phyloP scores from a whole-genome alignment of 2,113 vertebrate genomes.

The Solea senegalensis region DNA sequence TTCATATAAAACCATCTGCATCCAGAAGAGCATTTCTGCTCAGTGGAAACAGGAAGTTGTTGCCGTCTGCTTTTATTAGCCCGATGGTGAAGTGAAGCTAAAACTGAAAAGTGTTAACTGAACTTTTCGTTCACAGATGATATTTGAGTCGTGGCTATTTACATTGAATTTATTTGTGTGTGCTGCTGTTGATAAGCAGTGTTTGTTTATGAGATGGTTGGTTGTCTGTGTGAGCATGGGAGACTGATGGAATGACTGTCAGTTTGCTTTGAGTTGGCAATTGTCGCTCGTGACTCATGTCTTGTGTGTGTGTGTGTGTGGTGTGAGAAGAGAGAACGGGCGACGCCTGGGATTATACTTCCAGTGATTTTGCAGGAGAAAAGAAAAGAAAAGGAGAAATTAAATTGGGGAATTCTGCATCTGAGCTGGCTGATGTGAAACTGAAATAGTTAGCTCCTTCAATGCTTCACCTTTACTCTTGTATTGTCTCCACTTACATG shows the following conservation, averaged over 20 bases:
- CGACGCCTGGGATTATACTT: constrained; percentile 29
- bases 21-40: too few species aligned
- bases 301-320: constrained; percentile 6
- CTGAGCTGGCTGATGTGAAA: constrained; percentile 38
- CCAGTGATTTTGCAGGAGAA: constrained; percentile 28
- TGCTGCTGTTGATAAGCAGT: too few species aligned
- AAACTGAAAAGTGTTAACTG: too few species aligned
- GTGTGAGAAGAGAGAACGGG: constrained; percentile 27
- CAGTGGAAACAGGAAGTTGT: too few species aligned
- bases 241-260: constrained; percentile 29
- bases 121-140: too few species aligned
- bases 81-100: too few species aligned
- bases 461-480: constrained; percentile 38
- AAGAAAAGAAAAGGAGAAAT: constrained; percentile 2
- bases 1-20: too few species aligned
- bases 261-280: constrained; percentile 11
- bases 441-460: constrained; percentile 25
- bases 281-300: not conserved
- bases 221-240: constrained; percentile 7
- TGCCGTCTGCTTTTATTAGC: too few species aligned
- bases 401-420: constrained; percentile 16
- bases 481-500: constrained; percentile 16
- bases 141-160: too few species aligned
- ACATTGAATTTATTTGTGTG: constrained; percentile 31
- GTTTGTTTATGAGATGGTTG: not conserved